phyloP scores from a whole-genome alignment of 2,888 invertebrate species.

The Rhyacophila evoluta region DNA sequence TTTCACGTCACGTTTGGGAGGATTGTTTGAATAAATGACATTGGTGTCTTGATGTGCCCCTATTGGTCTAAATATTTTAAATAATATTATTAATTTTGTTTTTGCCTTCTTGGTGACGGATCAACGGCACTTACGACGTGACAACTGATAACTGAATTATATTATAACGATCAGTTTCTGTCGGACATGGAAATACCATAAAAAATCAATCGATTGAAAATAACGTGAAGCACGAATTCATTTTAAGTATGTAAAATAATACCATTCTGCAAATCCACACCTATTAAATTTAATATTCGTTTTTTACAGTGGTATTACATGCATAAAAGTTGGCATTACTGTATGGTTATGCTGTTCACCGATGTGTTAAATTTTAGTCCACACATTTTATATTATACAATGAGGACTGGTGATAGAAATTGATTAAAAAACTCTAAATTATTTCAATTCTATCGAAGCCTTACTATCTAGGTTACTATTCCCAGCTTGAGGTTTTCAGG shows the following conservation, averaged over 20 bases:
- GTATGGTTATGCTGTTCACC: no score
- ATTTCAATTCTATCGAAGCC: no score
- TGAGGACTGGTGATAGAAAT: no score
- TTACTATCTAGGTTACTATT: no score
- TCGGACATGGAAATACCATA: not conserved
- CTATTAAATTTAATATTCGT: not conserved
- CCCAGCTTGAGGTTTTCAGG: no score
- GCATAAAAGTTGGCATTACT: no score
- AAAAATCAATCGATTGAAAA: not conserved
- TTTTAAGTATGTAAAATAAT: not conserved
- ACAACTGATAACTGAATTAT: not conserved
- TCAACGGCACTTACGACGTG: slow-evolving; percentile 1
- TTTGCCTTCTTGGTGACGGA: not conserved
- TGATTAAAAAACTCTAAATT: no score
- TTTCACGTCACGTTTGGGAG: not conserved
- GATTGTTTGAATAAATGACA: not conserved
- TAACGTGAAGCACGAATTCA: not conserved
- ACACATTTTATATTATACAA: no score
- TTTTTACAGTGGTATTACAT: no score
- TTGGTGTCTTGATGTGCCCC: not conserved
- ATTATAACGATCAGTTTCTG: not conserved
- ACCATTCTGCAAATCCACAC: not conserved
- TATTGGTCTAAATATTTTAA: not conserved
- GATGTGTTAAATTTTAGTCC: no score
- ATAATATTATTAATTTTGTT: not conserved